Base-by-base conservation (phyloP, 2,113 vertebrate species). In the Tachysurus vachellii region DNA sequence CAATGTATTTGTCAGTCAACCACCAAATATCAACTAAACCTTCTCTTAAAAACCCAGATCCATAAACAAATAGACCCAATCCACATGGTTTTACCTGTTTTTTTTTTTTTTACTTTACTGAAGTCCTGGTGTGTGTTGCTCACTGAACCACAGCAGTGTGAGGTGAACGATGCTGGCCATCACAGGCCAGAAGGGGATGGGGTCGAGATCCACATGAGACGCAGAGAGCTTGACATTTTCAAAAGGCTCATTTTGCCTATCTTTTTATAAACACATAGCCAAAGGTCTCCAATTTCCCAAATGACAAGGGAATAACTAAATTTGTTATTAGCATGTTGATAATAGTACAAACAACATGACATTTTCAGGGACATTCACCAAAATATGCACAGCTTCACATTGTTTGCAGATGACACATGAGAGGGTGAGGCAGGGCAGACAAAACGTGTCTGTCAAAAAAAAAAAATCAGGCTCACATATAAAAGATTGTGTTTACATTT, bases 151-250 rank as follows among this genome's bases (percentile, higher is more conserved):
- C 19, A 17, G 23, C 80, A 23, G 73, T 68, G 26, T 44, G 36
- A 86, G 86, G 26, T 68, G 64, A 80, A 6, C 62, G 61, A 44
- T 8, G 50, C 4, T 80, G 56, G 87, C 83, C 13, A 21, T 86
- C 89, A 81, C 87, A 84, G 86, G 92, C 90, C 88, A 88, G 88
- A 89, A 90, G 92, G 88, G 68, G 81, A 56, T 16, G 31, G 79
- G 77, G 86, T 86, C 54, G 47, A 87, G 71, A 76, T 70, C 88
- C 17, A 13, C 86, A 88, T 82, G 87, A 62, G 76, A 70, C 76
- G 57, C 87, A 87, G 85, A 82, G 88, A 91, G 88, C 86, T 82
- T 94, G 95, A 94, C 94, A 95, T 95, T 95, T 95, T 81, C 91
- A 92, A 91, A 91, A 83, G 83, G 89, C 89, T 84, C 93, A 92